These are phyloP conservation scores for Siphonodentalium dalli DNA, from an alignment of 2,888 invertebrate species.

Conservation along the genomic window DNA sequence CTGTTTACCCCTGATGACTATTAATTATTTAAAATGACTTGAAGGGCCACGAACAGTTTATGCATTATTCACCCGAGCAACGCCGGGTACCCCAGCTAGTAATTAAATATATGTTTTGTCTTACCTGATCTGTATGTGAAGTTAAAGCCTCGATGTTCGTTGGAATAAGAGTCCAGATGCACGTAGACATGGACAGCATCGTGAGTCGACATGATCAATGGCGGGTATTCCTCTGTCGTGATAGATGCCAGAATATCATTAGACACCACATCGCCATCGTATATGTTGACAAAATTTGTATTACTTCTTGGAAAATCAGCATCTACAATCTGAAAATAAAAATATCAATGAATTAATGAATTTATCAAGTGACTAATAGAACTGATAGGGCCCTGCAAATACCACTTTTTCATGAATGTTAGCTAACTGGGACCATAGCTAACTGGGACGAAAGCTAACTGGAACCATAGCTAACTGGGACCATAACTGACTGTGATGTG, in stretches of 20 bases:
- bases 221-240: slow-evolving; percentile 64
- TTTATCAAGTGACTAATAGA: neutral
- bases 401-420: no score
- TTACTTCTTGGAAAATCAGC: slow-evolving; percentile 63
- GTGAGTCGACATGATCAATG: slow-evolving; percentile 86
- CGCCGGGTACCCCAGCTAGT: neutral
- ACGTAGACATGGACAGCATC: slow-evolving; percentile 29
- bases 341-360: neutral
- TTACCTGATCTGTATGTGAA: slow-evolving; percentile 81
- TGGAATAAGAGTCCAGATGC: no score
- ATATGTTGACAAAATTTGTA: slow-evolving; percentile 82
- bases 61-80: no score
- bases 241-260: slow-evolving; percentile 83
- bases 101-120: neutral
- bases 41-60: no score
- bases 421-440: no score
- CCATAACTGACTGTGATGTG: no score
- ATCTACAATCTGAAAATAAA: slow-evolving; percentile 56
- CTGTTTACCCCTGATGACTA: no score
- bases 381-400: no score
- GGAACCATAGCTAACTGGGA: no score
- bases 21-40: no score
- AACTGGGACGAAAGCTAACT: no score
- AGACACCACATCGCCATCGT: slow-evolving; percentile 89
- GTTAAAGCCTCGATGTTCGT: slow-evolving; percentile 78